Evolutionary conservation across 2,113 vertebrate species (phyloP).

Genomic region (Podarcis raffonei): DNA sequence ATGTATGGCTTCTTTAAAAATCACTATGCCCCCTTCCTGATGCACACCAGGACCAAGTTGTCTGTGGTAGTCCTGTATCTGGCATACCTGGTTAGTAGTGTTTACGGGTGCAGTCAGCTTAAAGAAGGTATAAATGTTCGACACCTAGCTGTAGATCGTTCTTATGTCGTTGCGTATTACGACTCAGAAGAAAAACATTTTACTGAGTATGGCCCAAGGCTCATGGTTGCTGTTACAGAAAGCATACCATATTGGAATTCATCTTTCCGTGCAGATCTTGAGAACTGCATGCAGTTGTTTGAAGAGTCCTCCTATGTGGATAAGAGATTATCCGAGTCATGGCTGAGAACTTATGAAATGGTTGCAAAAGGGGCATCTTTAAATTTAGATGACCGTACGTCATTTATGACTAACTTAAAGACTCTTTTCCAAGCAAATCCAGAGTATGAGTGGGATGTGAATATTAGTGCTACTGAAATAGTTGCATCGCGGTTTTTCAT

Average conservation of each 20-base stretch:
- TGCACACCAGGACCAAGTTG: slow-evolving; percentile 64
- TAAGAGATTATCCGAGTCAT: slow-evolving; percentile 71
- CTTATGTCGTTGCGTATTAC: slow-evolving; percentile 75
- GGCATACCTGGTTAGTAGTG: slow-evolving; percentile 70
- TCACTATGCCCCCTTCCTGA: slow-evolving; percentile 79
- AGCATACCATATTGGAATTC: slow-evolving; percentile 76
- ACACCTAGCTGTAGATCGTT: slow-evolving; percentile 77
- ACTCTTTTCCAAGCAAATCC: slow-evolving; percentile 57
- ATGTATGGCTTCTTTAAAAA: slow-evolving; percentile 75
- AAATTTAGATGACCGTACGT: slow-evolving; percentile 49
- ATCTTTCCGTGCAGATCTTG: slow-evolving; percentile 54
- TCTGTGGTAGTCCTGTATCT: slow-evolving; percentile 70
- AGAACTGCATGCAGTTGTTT: slow-evolving; percentile 71
- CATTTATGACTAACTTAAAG: slow-evolving; percentile 69
- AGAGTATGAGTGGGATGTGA: slow-evolving; percentile 69
- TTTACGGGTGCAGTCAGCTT: slow-evolving; percentile 76
- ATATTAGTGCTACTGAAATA: slow-evolving; percentile 67
- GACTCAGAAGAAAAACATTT: slow-evolving; percentile 74
- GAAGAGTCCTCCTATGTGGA: slow-evolving; percentile 63
- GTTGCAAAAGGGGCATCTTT: slow-evolving; percentile 45
- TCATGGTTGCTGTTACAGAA: slow-evolving; percentile 79
- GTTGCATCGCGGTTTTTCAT: slow-evolving; percentile 78
- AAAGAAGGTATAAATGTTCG: slow-evolving; percentile 78
- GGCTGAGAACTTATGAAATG: slow-evolving; percentile 71
- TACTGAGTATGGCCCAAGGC: slow-evolving; percentile 72